phyloP scores from a whole-genome alignment of 2,113 vertebrate genomes.

The Mustela lutreola region DNA sequence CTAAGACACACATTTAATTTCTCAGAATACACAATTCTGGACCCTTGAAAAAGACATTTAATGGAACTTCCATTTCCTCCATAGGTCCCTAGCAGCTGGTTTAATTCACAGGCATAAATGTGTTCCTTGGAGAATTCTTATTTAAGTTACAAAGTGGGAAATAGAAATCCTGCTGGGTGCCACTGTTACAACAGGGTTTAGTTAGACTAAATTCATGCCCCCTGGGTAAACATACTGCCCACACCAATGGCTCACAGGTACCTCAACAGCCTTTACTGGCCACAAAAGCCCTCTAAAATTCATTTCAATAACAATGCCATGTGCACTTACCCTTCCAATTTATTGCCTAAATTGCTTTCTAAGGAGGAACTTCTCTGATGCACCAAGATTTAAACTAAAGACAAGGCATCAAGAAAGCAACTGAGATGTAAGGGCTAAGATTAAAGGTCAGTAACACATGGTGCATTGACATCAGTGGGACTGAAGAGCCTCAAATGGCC shows the following conservation, averaged over 20 bases:
- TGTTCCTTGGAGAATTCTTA: neutral
- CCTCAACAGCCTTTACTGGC: neutral
- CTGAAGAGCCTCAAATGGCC: neutral
- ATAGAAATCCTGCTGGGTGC: neutral
- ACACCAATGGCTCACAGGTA: neutral
- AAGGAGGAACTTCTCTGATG: rapidly evolving
- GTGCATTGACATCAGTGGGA: neutral
- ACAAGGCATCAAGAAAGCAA: neutral
- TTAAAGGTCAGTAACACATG: neutral
- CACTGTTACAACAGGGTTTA: neutral
- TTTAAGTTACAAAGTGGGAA: neutral
- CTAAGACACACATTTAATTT: neutral
- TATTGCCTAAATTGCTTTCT: neutral
- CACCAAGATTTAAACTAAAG: neutral
- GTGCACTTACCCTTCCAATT: neutral
- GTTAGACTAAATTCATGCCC: neutral
- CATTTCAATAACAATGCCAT: neutral
- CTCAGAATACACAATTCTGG: neutral
- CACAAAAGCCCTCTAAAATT: neutral
- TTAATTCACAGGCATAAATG: neutral
- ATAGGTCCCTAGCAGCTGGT: no score
- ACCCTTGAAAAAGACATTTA: neutral
- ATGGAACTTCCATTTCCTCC: neutral
- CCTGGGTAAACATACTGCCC: neutral
- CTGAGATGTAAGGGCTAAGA: neutral